A percentile compares a stretch with the other conserved stretches of the same genome.
Evolutionary conservation across 2,797 vertebrate genomes (phyloP).

Genomic region (Uromys caudimaculatus): DNA sequence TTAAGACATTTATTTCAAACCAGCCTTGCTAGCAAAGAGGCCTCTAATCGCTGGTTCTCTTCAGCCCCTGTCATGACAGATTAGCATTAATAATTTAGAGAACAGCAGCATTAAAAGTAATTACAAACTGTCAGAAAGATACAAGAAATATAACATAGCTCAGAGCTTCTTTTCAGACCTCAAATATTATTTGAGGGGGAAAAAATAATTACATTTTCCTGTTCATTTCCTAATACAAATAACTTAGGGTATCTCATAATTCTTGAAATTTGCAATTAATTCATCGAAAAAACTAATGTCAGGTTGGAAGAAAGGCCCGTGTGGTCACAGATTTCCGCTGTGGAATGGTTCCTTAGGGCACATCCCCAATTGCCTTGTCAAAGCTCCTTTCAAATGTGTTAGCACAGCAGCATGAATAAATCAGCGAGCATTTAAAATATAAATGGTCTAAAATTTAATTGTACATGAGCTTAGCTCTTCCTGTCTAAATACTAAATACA

Average conservation of each 20-base stretch:
- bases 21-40: conserved; percentile 72
- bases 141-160: conserved; percentile 79
- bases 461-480: conserved; percentile 15
- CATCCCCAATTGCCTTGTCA: conserved; percentile 53
- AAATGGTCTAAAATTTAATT: conserved; percentile 65
- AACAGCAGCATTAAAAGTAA: conserved; percentile 84
- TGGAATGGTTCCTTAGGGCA: conserved; percentile 58
- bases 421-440: conserved; percentile 61
- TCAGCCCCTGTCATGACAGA: conserved; percentile 74
- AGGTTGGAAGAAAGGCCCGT: conserved; percentile 60
- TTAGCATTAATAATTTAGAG: conserved; percentile 81
- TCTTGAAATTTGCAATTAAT: conserved; percentile 79
- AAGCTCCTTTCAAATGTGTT: conserved; percentile 73
- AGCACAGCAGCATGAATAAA: conserved; percentile 69
- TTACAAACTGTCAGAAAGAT: conserved; percentile 81
- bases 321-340: conserved; percentile 65
- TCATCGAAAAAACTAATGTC: conserved; percentile 69
- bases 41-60: conserved; percentile 73
- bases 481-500: conserved; percentile 24
- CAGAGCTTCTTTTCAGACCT: conserved; percentile 80
- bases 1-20: conserved; percentile 84
- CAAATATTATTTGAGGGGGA: conserved; percentile 80
- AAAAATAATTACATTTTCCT: conserved; percentile 84
- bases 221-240: conserved; percentile 81
- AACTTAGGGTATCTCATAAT: conserved; percentile 80